Evolutionary conservation across 2,797 vertebrate species (phyloP).

Genomic region (Onychomys leucogaster): DNA sequence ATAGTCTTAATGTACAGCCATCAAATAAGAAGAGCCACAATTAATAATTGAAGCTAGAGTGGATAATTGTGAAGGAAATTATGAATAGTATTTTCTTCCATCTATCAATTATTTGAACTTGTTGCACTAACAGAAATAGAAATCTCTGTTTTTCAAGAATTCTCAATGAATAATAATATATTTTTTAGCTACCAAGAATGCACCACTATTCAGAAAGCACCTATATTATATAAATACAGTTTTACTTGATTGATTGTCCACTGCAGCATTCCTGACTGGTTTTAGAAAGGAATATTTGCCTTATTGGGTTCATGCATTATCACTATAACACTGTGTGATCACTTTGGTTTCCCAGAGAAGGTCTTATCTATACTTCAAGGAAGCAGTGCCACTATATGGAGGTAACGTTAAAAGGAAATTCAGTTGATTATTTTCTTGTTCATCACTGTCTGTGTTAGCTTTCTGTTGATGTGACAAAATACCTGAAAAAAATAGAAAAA

Average conservation of each 20-base stretch:
- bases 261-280: not conserved
- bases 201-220: not conserved
- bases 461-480: not conserved
- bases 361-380: not conserved
- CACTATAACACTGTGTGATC: not conserved
- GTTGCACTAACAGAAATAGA: not conserved
- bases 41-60: not conserved
- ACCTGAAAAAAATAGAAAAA: not conserved
- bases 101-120: not conserved
- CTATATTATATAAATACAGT: not conserved
- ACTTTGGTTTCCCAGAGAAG: not conserved
- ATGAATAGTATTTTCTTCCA: not conserved
- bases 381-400: not conserved
- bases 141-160: not conserved
- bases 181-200: not conserved
- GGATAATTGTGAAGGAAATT: not conserved
- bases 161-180: not conserved
- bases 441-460: not conserved
- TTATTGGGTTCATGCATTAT: not conserved
- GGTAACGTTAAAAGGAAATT: not conserved
- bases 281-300: slow-evolving; percentile 1
- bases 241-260: not conserved
- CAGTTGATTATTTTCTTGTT: not conserved
- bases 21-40: not conserved
- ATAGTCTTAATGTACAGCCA: not conserved